Conservation (phyloP, 2,113 vertebrate species). For the Columba janthina region DNA sequence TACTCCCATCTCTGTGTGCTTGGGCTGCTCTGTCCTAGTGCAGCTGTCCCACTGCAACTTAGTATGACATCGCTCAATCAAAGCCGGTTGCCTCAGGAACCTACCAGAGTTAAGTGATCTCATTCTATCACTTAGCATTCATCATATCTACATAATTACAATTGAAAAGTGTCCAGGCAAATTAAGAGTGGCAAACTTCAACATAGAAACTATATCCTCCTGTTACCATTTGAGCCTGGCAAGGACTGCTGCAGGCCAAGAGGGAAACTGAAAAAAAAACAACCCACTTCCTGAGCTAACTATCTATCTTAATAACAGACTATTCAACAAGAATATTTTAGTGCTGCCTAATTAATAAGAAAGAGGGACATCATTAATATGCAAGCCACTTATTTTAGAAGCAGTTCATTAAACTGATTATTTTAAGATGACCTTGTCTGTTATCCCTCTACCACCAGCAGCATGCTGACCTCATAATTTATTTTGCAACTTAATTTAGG, state of each 20-base stretch:
- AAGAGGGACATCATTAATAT: neutral
- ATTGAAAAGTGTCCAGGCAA: neutral
- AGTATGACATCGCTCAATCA: neutral
- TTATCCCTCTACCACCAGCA: neutral
- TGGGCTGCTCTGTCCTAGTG: neutral
- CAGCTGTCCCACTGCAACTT: neutral
- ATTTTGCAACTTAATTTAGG: neutral
- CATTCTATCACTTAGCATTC: constrained; percentile 56
- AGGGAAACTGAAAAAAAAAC: neutral
- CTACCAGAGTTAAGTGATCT: neutral
- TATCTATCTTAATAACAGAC: neutral
- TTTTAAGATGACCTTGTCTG: constrained; percentile 16
- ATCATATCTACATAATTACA: constrained; percentile 9
- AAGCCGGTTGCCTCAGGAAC: neutral
- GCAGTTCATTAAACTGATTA: neutral
- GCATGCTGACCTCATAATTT: neutral
- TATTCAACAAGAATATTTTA: neutral
- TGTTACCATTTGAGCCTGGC: neutral
- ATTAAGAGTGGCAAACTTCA: constrained; percentile 8
- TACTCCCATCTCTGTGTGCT: accelerated
- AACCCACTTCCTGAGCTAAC: neutral
- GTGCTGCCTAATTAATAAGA: neutral
- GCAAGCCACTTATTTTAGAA: constrained; percentile 34
- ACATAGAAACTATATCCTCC: neutral
- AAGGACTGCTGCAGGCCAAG: neutral